Percentiles rank a stretch among this genome's conserved stretches.
These are phyloP conservation scores for Petrolisthes cinctipes DNA, from an alignment of 2,888 invertebrate species.

Conservation along the genomic window DNA sequence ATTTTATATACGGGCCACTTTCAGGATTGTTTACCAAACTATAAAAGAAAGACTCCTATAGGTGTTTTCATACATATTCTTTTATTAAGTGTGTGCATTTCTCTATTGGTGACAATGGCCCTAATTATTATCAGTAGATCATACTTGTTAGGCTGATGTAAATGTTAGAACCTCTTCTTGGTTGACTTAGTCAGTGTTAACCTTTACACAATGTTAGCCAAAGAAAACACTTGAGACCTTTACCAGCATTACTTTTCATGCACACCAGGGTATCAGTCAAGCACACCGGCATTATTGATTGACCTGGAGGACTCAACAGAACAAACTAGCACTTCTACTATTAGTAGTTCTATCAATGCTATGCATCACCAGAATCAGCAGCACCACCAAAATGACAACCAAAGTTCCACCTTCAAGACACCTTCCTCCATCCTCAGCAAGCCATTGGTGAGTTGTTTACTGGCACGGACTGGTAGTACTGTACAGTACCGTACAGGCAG, in stretches of 20 bases:
- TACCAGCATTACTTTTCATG: too few relatives aligned
- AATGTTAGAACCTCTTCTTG: too few relatives aligned
- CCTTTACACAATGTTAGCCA: too few relatives aligned
- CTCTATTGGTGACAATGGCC: not conserved
- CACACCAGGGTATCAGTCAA: conserved; percentile 53
- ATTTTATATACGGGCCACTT: not conserved
- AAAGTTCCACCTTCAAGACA: not conserved
- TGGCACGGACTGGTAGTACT: not conserved
- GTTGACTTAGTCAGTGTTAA: too few relatives aligned
- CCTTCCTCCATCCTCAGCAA: not conserved
- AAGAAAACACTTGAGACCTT: too few relatives aligned
- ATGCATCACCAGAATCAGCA: conserved; percentile 2
- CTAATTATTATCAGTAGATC: not conserved
- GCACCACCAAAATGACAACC: not conserved
- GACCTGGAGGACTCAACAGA: conserved; percentile 51
- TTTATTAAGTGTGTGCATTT: not conserved
- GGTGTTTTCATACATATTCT: not conserved
- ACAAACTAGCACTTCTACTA: not conserved
- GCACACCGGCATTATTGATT: conserved; percentile 45
- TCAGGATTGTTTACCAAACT: not conserved
- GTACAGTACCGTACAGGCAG: not conserved
- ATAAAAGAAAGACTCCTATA: not conserved
- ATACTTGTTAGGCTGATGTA: not conserved
- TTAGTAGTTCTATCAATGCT: not conserved
- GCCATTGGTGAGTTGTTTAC: not conserved